Evolutionary conservation across 1,140 invertebrate genomes (phyloP), one percentile per base, ranked within the genome.

Genomic region (Patella vulgata): DNA sequence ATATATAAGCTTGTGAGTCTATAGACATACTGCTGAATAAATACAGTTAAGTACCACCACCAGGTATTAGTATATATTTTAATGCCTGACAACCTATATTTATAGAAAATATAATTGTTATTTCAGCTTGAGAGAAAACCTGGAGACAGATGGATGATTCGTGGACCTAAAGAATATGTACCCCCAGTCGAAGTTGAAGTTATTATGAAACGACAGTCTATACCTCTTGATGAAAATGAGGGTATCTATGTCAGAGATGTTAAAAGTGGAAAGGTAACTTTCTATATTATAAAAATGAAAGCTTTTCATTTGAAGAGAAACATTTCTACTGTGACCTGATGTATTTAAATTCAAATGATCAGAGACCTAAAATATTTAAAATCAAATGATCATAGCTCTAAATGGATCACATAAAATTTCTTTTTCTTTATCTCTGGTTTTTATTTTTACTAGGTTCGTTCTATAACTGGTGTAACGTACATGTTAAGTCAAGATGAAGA

Each of bases 401-500:
- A n/a, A n/a, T n/a, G n/a, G n/a, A n/a, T n/a, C n/a, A n/a, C n/a
- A n/a, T n/a, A n/a, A n/a, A n/a, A n/a, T n/a, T n/a, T n/a, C n/a
- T n/a, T n/a, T n/a, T n/a, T n/a, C n/a, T n/a, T n/a, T n/a, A n/a
- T n/a, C n/a, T n/a, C n/a, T n/a, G n/a, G n/a, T n/a, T 59, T 60
- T 5, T 50, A 50, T 59, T 36, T 50, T 6, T 56, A 51, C 8
- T 50, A 85, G 82, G 85, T 87, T 11, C 73, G 86, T 47, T 79
- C 84, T 21, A 76, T 87, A n/a, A 83, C 79, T 51, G 87, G 86
- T 12, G 71, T 84, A 48, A 87, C 86, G 1, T 88, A 88, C 69
- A 88, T 88, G 86, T 63, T 88, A 14, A 86, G 77, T 36, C 84
- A 87, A 66, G 85, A 88, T 79, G 87, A 88, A 71, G 87, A 88